Percentiles rank a stretch among this genome's conserved stretches.
Conservation (phyloP, 2,888 invertebrate species). For the Stictocephala bisonia region DNA sequence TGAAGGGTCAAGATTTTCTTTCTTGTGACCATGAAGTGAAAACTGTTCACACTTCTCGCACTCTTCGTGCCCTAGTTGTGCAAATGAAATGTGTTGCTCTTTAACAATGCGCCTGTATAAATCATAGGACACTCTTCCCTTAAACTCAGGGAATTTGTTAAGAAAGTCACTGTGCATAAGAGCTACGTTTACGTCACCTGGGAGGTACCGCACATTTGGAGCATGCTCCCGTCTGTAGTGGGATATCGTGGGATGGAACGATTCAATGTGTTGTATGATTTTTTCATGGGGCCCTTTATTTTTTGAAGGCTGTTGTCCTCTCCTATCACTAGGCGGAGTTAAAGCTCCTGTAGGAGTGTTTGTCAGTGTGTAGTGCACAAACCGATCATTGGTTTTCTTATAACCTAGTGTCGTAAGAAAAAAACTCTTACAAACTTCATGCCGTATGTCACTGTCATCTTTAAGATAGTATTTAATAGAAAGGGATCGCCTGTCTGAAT, state of each 20-base stretch:
- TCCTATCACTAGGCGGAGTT: conserved; percentile 33
- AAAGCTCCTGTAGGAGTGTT: conserved; percentile 37
- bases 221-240: conserved; percentile 55
- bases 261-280: conserved; percentile 51
- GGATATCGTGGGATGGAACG: conserved; percentile 48
- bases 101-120: conserved; percentile 37
- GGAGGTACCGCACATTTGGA: conserved; percentile 52
- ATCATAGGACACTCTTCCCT: conserved; percentile 39
- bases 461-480: no score
- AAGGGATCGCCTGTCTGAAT: conserved; percentile 10
- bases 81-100: conserved; percentile 43
- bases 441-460: neutral
- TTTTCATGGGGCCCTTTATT: conserved; percentile 32
- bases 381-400: conserved; percentile 44
- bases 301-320: conserved; percentile 35
- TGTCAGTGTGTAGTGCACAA: conserved; percentile 27
- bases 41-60: no score
- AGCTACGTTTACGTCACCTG: conserved; percentile 47
- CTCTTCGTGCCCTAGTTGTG: no score
- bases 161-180: conserved; percentile 44
- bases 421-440: conserved; percentile 48
- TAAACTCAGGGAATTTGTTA: conserved; percentile 40
- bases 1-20: no score
- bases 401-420: conserved; percentile 46
- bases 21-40: no score